Base-by-base conservation (phyloP, 2,888 invertebrate genomes). In the Himalopsyche tibetana region DNA sequence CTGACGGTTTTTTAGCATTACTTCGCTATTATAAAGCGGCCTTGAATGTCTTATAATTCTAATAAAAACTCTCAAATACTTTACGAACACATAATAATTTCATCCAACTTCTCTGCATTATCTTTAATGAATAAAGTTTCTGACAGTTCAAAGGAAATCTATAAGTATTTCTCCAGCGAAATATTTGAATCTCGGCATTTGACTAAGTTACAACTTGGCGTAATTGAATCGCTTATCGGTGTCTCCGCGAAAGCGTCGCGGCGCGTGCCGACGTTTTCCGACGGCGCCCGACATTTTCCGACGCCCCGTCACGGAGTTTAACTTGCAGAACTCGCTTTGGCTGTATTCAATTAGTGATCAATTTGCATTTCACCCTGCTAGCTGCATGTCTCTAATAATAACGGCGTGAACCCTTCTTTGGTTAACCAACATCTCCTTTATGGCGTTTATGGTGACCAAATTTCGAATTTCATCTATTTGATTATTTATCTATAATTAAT, bases 281-380 rank as follows among this genome's bases (percentile, higher is more conserved):
- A 42, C 81, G 63, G 56, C 63, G 56, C 84, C 56, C 74, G 74
- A 80, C 40, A 15, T 51, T 19, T 69, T 82, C 82, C 55, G 82
- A 74, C 85, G 69, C 84, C 87, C 82, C 86, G 86, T 87, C 84
- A 87, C 86, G 81, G 86, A 86, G 84, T 83, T 86, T 84, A 87
- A 87, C 87, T 87, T 85, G 84, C 80, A 86, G 84, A 87, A 87
- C 87, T 87, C 87, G 86, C 86, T 87, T 87, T 86, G 86, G 86
- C 86, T 87, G 86, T 87, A 86, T 87, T 87, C 87, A 87, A 87
- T 87, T 87, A 87, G 87, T 84, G 86, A 84, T 87, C 87, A 87
- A 87, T 87, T 87, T 87, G 87, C 87, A 87, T 87, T 87, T 84
- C 82, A 80, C 87, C 86, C 82, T 51, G 84, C 84, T 84, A 69